Evolutionary conservation across 1,140 invertebrate genomes (phyloP), one percentile per base, ranked within the genome.

Genomic region (Holotrichia oblita): DNA sequence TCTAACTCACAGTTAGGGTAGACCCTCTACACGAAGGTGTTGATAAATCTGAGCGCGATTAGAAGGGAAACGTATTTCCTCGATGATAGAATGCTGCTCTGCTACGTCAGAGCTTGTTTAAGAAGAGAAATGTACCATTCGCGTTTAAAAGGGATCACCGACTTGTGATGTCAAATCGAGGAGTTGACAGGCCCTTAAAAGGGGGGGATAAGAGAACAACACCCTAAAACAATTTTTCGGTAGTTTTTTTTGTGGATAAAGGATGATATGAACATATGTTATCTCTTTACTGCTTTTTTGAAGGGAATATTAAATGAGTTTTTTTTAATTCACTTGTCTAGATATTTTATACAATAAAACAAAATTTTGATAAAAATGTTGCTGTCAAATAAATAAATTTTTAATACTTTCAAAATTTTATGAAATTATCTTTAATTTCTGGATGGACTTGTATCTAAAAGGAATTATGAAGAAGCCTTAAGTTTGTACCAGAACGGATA

Each of bases 21-120:
- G 61, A 69, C 20, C n/a, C 61, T 20, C 22, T 69, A 17, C 20
- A 24, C 61, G 22, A 27, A 69, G 20, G 61, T 69, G 61, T 22
- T 69, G 61, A 69, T 69, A 69, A 69, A 69, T 14, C 8, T 20
- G 27, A 27, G 27, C 20, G 10, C 61, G 61, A 69, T 69, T 69
- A 34, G 61, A 27, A 69, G 27, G 61, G 61, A 69, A n/a, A 69
- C 61, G 20, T 69, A 69, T 69, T 69, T 69, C 61, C 61, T 69
- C 61, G 61, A 69, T 69, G 61, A 55, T n/a, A 55, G 17, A 55
- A 69, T 20, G 61, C 27, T 69, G 17, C 22, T 69, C 27, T 69
- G 12, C n/a, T 27, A 69, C 22, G 27, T 69, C 61, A 69, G 24
- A 69, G 27, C 22, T 20, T 69, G 61, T 69, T 69, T 69, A 34